Percentiles rank a stretch among this genome's conserved stretches.
These are phyloP conservation scores for Falco concolor DNA, from an alignment of 2,797 vertebrate species.

Conservation along the genomic window DNA sequence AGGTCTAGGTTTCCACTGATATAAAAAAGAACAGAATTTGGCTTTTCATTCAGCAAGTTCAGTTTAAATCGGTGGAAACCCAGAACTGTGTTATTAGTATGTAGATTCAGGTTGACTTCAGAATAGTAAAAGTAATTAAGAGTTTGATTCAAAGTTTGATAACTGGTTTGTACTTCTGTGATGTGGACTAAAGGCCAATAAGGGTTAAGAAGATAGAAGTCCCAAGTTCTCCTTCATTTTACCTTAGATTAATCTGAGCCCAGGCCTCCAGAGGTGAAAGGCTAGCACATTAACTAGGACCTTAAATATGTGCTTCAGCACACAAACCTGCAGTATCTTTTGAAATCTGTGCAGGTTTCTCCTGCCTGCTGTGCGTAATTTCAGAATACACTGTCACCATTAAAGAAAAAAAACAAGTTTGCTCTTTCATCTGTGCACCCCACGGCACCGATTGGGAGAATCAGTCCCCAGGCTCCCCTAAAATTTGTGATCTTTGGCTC, in stretches of 20 bases:
- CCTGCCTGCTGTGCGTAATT: slow-evolving; percentile 76
- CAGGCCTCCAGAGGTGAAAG: slow-evolving; percentile 63
- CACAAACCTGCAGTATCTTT: slow-evolving; percentile 75
- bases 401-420: slow-evolving; percentile 68
- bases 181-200: background rate
- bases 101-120: background rate
- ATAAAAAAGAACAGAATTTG: background rate
- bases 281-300: slow-evolving; percentile 63
- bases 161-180: background rate
- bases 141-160: background rate
- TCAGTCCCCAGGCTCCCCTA: slow-evolving; percentile 73
- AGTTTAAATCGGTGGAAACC: background rate
- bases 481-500: slow-evolving; percentile 79
- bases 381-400: slow-evolving; percentile 67
- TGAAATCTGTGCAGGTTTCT: slow-evolving; percentile 75
- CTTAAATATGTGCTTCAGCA: slow-evolving; percentile 67
- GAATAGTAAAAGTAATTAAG: background rate
- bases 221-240: slow-evolving; percentile 44
- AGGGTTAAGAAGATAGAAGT: slow-evolving; percentile 49
- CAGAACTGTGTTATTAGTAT: background rate
- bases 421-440: slow-evolving; percentile 69
- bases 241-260: slow-evolving; percentile 55
- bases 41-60: background rate
- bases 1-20: background rate
- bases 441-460: slow-evolving; percentile 59